Evolutionary conservation across 2,888 invertebrate species (phyloP), one percentile per base, ranked within the genome.

Genomic region (Taphrorychus bicolor): DNA sequence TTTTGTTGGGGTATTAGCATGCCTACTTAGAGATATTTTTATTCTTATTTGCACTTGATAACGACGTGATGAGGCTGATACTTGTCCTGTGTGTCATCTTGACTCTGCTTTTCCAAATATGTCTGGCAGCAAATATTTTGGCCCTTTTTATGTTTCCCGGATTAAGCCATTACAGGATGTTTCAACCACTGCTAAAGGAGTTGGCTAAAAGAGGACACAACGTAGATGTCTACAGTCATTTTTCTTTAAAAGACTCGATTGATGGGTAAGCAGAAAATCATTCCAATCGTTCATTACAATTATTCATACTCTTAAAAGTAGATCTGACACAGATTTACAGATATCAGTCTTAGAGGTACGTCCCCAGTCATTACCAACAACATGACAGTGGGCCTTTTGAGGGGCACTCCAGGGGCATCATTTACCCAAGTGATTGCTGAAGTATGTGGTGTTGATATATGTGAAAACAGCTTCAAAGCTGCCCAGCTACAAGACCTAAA

Each of bases 81-180:
- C 1, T 32, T 11, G 32, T 11, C 9, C 32, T 32, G 7, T 2
- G 32, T 32, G 32, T 32, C 3, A n/a, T n/a, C n/a, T n/a, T n/a
- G n/a, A n/a, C n/a, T n/a, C n/a, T n/a, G 11, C 17, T 51, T 14
- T 2, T 51, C 16, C 17, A 21, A 51, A 19, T n/a, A 57, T 57
- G 57, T 41, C 11, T 14, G 0, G 40, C 19, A n/a, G 74, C 73
- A 53, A 85, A 84, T 53, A 87, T 91, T 72, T 81, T 91, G 24
- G 89, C 86, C 16, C 80, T 90, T 65, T 90, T 90, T 76, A 87
- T 88, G 0, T 88, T 90, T 73, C 83, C 86, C 3, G 89, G 90
- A 1, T 88, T 87, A 73, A 92, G 91, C 65, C 91, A 91, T 78
- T 90, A 89, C 74, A 82, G 87, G 19, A 87, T 89, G 58, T 88